Evolutionary conservation across 30 jellyfish, hydroid and myxozoan genomes (phyloP).

Genomic region (Cassiopea andromeda): DNA sequence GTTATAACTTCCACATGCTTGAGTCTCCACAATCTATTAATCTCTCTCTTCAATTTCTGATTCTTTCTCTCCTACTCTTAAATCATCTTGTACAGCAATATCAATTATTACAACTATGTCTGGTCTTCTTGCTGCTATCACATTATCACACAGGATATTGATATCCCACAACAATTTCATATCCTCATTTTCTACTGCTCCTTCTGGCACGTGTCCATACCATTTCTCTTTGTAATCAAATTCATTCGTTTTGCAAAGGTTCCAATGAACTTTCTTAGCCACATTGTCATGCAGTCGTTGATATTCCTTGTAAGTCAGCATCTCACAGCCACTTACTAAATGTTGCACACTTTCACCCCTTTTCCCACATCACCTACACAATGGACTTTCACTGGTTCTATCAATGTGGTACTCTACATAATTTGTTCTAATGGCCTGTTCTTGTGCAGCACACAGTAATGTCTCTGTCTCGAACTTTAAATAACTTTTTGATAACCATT

Average conservation of each 20-base stretch:
- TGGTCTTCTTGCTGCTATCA: not conserved
- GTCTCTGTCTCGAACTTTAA: not conserved
- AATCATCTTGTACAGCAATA: not conserved
- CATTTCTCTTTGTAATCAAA: not conserved
- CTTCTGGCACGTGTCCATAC: not conserved
- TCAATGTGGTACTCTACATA: not conserved
- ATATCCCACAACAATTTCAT: not conserved
- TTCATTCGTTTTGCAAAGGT: not conserved
- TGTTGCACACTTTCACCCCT: slow-evolving; percentile 42
- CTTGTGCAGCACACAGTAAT: not conserved
- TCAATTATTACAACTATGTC: not conserved
- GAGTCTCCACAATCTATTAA: not conserved
- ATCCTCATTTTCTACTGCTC: not conserved
- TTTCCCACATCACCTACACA: slow-evolving; percentile 11
- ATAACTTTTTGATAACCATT: not conserved
- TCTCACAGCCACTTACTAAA: slow-evolving; percentile 19
- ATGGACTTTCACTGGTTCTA: not conserved
- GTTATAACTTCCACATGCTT: not conserved
- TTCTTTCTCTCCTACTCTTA: not conserved
- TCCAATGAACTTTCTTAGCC: slow-evolving; percentile 5
- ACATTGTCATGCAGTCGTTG: slow-evolving; percentile 7
- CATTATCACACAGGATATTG: not conserved
- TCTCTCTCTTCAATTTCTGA: not conserved
- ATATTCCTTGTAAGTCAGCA: not conserved
- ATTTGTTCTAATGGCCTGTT: slow-evolving; percentile 36